phyloP scores from a whole-genome alignment of 1,140 invertebrate species.

The Bombus affinis region DNA sequence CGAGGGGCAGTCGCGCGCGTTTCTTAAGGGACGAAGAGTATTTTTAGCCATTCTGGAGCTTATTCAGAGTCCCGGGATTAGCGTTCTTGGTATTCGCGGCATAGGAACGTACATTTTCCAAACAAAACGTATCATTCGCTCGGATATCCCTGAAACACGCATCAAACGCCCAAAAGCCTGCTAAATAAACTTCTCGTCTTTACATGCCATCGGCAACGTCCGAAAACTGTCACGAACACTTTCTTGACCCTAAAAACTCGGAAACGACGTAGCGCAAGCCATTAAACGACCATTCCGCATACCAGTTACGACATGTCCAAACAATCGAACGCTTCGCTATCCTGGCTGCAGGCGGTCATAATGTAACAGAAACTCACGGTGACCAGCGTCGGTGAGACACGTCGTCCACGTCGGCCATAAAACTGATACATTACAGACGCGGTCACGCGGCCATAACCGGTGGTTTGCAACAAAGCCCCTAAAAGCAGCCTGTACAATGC shows the following conservation, averaged over 20 bases:
- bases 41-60: no score
- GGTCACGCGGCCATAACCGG: conserved; percentile 22
- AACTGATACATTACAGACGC: conserved; percentile 28
- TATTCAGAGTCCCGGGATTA: no score
- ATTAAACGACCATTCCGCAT: neutral
- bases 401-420: conserved; percentile 3
- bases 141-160: no score
- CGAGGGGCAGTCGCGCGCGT: no score
- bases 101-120: no score
- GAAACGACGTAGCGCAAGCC: neutral
- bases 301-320: neutral
- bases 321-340: neutral
- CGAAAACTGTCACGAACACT: neutral
- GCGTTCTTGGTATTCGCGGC: no score
- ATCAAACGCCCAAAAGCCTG: no score
- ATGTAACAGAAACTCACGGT: neutral
- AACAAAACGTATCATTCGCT: no score
- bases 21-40: no score
- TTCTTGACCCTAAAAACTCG: neutral
- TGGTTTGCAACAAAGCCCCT: conserved; percentile 21
- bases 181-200: no score
- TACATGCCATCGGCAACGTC: neutral
- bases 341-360: neutral
- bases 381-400: neutral
- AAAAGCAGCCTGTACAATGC: conserved; percentile 16